A percentile compares a stretch with the other conserved stretches of the same genome.
Conservation (phyloP, 1,140 invertebrate genomes). For the Pachyrhynchus sulphureomaculatus region DNA sequence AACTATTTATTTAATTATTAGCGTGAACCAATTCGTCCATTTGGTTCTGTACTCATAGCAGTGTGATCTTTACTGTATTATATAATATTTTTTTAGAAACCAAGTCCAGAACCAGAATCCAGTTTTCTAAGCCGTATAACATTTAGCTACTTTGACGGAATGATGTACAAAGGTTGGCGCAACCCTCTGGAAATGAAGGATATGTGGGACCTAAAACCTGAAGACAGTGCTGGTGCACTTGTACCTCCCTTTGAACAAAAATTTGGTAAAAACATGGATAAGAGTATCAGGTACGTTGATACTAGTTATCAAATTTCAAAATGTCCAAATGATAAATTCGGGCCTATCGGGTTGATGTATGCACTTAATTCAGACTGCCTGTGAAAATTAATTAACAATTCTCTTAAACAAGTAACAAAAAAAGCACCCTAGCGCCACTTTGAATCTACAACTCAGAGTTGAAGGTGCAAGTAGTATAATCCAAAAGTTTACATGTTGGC, state of each 20-base stretch:
- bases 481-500: too few species aligned
- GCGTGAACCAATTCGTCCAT: too few species aligned
- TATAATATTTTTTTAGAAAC: constrained; percentile 70
- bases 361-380: too few species aligned
- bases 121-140: constrained; percentile 86
- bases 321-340: too few species aligned
- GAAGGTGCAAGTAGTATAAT: neutral
- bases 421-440: neutral
- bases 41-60: too few species aligned
- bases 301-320: neutral
- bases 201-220: constrained; percentile 85
- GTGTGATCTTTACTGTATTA: too few species aligned
- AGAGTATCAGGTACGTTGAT: constrained; percentile 54
- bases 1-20: too few species aligned
- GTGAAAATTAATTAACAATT: too few species aligned
- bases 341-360: too few species aligned
- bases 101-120: constrained; percentile 81
- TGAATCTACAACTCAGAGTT: neutral
- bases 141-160: constrained; percentile 87
- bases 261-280: constrained; percentile 67
- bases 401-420: too few species aligned
- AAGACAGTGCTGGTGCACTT: constrained; percentile 76
- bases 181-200: constrained; percentile 79
- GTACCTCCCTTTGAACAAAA: constrained; percentile 82
- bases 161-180: constrained; percentile 81